Percentiles rank a stretch among this genome's conserved stretches.
Evolutionary conservation across 2,888 invertebrate species (phyloP).

Genomic region (Embidobia sp.): DNA sequence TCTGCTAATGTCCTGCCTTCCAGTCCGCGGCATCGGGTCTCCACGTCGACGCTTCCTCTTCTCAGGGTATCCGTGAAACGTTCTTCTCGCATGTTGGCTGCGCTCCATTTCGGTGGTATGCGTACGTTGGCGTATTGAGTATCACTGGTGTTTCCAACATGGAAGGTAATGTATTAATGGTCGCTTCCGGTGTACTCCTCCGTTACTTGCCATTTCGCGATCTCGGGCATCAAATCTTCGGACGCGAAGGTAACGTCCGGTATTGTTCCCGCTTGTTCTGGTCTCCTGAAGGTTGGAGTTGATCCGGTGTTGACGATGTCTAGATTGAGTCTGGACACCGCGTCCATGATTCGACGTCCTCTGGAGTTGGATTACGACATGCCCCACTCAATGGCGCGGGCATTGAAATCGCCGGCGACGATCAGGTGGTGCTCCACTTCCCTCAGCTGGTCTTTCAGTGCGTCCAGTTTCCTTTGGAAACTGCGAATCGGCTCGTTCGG

Average conservation of each 20-base stretch:
- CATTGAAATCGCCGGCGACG: background rate
- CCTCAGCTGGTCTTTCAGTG: background rate
- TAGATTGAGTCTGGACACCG: background rate
- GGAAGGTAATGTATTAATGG: conserved; percentile 47
- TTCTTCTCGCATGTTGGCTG: background rate
- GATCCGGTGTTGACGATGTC: background rate
- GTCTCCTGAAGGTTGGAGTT: background rate
- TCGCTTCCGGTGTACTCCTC: conserved; percentile 53
- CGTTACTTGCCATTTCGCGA: conserved; percentile 27
- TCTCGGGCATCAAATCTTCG: conserved; percentile 12
- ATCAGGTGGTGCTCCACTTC: background rate
- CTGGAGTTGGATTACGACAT: background rate
- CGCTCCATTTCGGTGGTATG: conserved; percentile 7
- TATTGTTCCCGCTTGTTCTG: conserved; percentile 37
- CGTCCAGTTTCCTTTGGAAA: conserved; percentile 32
- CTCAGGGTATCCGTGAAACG: background rate
- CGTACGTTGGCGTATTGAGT: background rate
- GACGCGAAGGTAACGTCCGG: conserved; percentile 58
- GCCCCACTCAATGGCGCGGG: background rate
- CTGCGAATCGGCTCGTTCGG: conserved; percentile 47
- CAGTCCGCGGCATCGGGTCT: background rate
- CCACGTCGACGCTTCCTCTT: background rate
- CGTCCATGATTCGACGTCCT: background rate
- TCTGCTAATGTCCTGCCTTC: background rate
- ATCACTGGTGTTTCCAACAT: background rate